phyloP scores from a whole-genome alignment of 2,888 invertebrate genomes.

The Campoletis raptor region DNA sequence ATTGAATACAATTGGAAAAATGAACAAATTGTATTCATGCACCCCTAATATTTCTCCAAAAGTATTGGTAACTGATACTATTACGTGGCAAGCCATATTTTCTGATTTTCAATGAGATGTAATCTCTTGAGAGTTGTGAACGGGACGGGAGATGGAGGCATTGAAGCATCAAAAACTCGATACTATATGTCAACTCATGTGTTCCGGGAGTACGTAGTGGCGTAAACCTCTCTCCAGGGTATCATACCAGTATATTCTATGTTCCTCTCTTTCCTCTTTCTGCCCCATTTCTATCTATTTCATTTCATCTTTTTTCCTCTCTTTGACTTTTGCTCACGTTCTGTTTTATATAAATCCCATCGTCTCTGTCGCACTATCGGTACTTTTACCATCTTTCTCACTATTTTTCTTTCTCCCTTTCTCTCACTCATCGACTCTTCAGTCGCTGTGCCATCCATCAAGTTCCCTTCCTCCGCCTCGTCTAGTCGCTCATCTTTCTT shows the following conservation, averaged over 20 bases:
- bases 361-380: slow-evolving; percentile 58
- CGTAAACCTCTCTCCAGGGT: slow-evolving; percentile 81
- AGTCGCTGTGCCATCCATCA: slow-evolving; percentile 61
- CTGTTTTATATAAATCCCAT: slow-evolving; percentile 64
- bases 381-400: slow-evolving; percentile 35
- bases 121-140: slow-evolving; percentile 71
- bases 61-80: slow-evolving; percentile 2
- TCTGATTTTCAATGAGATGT: slow-evolving; percentile 68
- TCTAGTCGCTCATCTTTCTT: slow-evolving; percentile 69
- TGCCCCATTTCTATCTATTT: slow-evolving; percentile 62
- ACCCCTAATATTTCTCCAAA: background rate
- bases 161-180: slow-evolving; percentile 80
- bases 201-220: slow-evolving; percentile 78
- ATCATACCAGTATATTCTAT: slow-evolving; percentile 75
- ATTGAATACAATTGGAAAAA: background rate
- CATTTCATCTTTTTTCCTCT: slow-evolving; percentile 56
- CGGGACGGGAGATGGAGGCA: slow-evolving; percentile 74
- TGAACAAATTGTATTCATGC: background rate
- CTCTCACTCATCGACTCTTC: slow-evolving; percentile 64
- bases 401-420: slow-evolving; percentile 40
- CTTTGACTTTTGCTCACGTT: slow-evolving; percentile 65
- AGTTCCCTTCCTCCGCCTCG: slow-evolving; percentile 53
- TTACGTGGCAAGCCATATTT: slow-evolving; percentile 74
- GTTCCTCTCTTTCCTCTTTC: slow-evolving; percentile 58
- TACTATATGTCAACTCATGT: slow-evolving; percentile 81